Evolutionary conservation across 2,113 vertebrate genomes (phyloP).

Genomic region (Heliornis fulica): DNA sequence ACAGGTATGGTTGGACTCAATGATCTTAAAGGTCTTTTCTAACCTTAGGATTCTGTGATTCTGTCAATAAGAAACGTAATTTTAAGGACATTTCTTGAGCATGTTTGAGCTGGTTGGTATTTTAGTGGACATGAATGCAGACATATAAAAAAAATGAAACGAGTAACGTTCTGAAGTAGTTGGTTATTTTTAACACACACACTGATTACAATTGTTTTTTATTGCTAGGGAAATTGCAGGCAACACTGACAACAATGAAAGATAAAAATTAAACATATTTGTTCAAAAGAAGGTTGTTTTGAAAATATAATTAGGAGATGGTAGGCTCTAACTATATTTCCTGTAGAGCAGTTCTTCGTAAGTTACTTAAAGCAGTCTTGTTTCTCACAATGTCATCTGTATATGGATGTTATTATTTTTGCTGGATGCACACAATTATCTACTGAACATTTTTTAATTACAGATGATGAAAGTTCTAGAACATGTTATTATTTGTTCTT

Average conservation of each 20-base stretch:
- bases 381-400: background rate
- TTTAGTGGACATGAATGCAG: background rate
- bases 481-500: background rate
- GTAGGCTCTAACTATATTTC: background rate
- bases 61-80: background rate
- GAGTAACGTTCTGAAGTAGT: background rate
- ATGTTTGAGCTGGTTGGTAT: background rate
- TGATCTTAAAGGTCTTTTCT: too few relatives aligned
- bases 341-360: background rate
- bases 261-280: background rate
- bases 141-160: background rate
- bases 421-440: background rate
- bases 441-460: background rate
- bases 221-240: background rate
- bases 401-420: background rate
- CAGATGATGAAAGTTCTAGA: background rate
- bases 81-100: background rate
- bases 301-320: slow-evolving; percentile 2
- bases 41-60: too few relatives aligned
- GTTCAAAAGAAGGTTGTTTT: background rate
- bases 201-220: background rate
- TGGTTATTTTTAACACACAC: slow-evolving; percentile 19
- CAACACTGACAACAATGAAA: background rate
- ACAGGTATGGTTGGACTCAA: too few relatives aligned
- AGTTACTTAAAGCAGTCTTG: background rate